Evolutionary conservation across 2,888 invertebrate genomes (phyloP).

Genomic region (Euclidia mi): DNA sequence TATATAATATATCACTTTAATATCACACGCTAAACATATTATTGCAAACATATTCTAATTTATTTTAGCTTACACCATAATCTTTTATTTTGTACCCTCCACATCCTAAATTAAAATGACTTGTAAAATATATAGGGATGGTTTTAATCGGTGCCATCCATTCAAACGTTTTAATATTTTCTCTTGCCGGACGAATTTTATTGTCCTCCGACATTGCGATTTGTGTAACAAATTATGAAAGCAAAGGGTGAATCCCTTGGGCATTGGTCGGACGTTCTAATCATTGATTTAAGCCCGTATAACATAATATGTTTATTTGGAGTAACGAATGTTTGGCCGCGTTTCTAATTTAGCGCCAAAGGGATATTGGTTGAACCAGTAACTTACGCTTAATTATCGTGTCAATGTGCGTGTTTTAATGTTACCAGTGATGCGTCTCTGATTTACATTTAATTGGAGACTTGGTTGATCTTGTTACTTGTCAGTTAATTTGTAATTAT

Average conservation of each 20-base stretch:
- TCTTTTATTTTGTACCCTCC: constrained; percentile 1
- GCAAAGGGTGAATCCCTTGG: constrained; percentile 12
- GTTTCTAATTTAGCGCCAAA: constrained; percentile 37
- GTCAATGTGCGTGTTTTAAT: constrained; percentile 11
- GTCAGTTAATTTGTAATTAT: not conserved
- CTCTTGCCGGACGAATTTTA: constrained; percentile 20
- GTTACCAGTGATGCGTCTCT: not conserved
- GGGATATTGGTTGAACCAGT: constrained; percentile 14
- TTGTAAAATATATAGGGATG: constrained; percentile 5
- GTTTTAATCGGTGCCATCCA: constrained; percentile 13
- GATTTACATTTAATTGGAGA: constrained; percentile 12
- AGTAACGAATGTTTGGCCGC: constrained; percentile 26
- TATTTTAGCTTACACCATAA: constrained; percentile 1
- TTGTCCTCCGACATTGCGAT: constrained; percentile 27
- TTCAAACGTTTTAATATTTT: constrained; percentile 36
- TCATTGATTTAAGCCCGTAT: constrained; percentile 46
- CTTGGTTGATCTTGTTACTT: not conserved
- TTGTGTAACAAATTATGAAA: constrained; percentile 40
- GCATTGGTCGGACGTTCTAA: constrained; percentile 23
- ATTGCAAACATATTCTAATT: not conserved
- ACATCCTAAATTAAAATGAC: constrained; percentile 10
- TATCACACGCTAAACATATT: too few species aligned
- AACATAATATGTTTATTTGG: constrained; percentile 30
- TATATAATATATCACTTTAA: too few species aligned
- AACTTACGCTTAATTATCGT: constrained; percentile 28